Conservation (phyloP, 2,797 vertebrate species). For the Hozukius guyotensis region DNA sequence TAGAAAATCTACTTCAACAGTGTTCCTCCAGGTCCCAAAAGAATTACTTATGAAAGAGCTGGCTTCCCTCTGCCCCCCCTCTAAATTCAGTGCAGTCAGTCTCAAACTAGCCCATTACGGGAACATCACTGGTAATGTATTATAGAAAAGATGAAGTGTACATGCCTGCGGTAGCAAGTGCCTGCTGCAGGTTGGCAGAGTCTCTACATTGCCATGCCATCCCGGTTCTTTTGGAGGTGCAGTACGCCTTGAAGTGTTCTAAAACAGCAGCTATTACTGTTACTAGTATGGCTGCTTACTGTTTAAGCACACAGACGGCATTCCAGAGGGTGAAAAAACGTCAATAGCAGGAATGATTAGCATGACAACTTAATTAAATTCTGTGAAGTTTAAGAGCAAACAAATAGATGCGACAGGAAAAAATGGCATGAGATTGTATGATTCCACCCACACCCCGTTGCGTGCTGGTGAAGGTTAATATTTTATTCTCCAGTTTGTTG, state of each 20-base stretch:
- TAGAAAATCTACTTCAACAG: constrained; percentile 48
- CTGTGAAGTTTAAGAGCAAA: constrained; percentile 32
- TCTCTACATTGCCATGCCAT: constrained; percentile 29
- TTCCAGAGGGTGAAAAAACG: constrained; percentile 15
- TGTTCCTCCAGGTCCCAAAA: constrained; percentile 36
- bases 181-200: constrained; percentile 45
- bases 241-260: constrained; percentile 42
- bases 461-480: constrained; percentile 80
- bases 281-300: background rate
- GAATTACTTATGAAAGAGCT: constrained; percentile 57
- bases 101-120: constrained; percentile 64
- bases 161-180: constrained; percentile 41
- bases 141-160: constrained; percentile 61
- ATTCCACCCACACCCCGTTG: constrained; percentile 67
- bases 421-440: constrained; percentile 35
- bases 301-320: constrained; percentile 21
- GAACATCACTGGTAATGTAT: constrained; percentile 70
- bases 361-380: constrained; percentile 33
- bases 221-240: constrained; percentile 31
- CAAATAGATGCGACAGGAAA: constrained; percentile 34
- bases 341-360: constrained; percentile 50
- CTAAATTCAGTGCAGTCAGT: constrained; percentile 57
- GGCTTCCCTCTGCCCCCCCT: constrained; percentile 44
- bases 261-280: constrained; percentile 30
- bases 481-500: constrained; percentile 83